Evolutionary conservation across 2,888 invertebrate species (phyloP), one percentile per base, ranked within the genome.

Genomic region (Acanthosepion lycidas): DNA sequence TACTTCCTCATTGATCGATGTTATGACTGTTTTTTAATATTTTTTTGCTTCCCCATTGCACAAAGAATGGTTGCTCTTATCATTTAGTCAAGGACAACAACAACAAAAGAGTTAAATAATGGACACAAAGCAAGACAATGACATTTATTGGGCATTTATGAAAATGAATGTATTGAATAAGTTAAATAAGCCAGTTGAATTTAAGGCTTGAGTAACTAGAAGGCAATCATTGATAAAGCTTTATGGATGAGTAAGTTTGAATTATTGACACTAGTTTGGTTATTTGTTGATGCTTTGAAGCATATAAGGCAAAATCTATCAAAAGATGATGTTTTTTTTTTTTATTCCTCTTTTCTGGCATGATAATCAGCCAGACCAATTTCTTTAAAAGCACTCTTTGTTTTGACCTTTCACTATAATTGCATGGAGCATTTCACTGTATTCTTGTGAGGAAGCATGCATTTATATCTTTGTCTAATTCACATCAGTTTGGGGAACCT

Each of bases 241-340:
- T 78, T 78, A n/a, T 78, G 78, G 78, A 78, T 78, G 78, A 78
- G 6, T 18, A 78, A 78, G n/a, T n/a, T 78, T 6, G n/a, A 78
- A 78, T 78, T 78, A 78, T n/a, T 78, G n/a, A n/a, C 78, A 78
- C n/a, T 78, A n/a, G 78, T 78, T 78, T 78, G 78, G 78, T n/a
- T n/a, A 78, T 78, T 78, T n/a, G n/a, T 78, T 78, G 78, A n/a
- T 78, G 78, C 78, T n/a, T 9, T n/a, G n/a, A 28, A 28, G 28
- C 78, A 78, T 78, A 78, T 8, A 78, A 78, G n/a, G n/a, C 55
- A 55, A 20, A 78, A 28, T 78, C 78, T 78, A 78, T 78, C 78
- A 78, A 15, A 78, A 78, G 28, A 78, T n/a, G n/a, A 78, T 78
- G n/a, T n/a, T 9, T 78, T 28, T 78, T 78, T n/a, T 78, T n/a